Percentiles rank a stretch among this genome's conserved stretches.
phyloP scores from a whole-genome alignment of 2,888 invertebrate genomes.

The Drymonia ruficornis region DNA sequence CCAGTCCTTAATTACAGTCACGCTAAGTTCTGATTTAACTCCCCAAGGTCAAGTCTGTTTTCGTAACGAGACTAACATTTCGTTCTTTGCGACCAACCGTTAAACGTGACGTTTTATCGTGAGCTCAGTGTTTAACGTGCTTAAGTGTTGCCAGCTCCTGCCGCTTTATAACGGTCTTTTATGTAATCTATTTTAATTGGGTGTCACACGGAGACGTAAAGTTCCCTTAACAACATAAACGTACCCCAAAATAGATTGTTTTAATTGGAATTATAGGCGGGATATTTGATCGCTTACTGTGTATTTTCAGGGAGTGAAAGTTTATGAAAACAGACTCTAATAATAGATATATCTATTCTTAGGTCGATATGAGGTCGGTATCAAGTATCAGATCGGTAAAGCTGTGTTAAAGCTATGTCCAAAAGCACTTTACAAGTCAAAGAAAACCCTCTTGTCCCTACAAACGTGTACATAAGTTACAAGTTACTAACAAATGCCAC shows the following conservation, averaged over 20 bases:
- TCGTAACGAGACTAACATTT: too few species aligned
- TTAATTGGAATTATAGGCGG: not conserved
- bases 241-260: slow-evolving; percentile 1
- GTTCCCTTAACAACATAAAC: slow-evolving; percentile 15
- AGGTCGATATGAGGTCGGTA: too few species aligned
- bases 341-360: too few species aligned
- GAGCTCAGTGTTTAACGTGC: not conserved
- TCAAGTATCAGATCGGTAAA: not conserved
- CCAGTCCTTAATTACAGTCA: too few species aligned
- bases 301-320: too few species aligned
- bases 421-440: not conserved
- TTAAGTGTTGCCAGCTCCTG: slow-evolving; percentile 11
- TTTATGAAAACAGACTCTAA: too few species aligned
- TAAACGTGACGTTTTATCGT: too few species aligned
- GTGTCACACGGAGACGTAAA: slow-evolving; percentile 21
- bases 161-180: slow-evolving; percentile 18
- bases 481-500: slow-evolving; percentile 45
- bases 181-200: slow-evolving; percentile 17
- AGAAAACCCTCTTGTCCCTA: not conserved
- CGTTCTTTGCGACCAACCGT: too few species aligned
- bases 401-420: not conserved
- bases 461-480: not conserved
- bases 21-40: too few species aligned
- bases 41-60: too few species aligned
- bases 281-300: too few species aligned